Evolutionary conservation across 2,113 vertebrate genomes (phyloP).

Genomic region (Notarius lentiginosus): DNA sequence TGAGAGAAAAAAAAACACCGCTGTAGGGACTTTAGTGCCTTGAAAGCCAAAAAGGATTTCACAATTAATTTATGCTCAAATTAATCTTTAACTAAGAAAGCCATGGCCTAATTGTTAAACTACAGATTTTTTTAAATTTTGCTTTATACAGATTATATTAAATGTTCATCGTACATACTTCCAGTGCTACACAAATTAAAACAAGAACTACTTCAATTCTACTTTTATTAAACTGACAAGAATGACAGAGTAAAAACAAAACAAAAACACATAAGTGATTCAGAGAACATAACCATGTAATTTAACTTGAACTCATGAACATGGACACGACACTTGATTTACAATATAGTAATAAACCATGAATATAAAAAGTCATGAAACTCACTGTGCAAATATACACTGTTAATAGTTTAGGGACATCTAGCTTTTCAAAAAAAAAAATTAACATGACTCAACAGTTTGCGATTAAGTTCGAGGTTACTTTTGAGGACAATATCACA

Average conservation of each 20-base stretch:
- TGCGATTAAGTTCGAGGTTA: no score
- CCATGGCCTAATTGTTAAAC: background rate
- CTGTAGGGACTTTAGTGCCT: background rate
- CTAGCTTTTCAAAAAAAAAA: background rate
- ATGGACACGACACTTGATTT: conserved; percentile 25
- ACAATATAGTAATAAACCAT: conserved; percentile 23
- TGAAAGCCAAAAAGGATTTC: background rate
- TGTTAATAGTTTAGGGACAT: background rate
- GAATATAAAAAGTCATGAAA: conserved; percentile 7
- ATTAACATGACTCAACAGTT: no score
- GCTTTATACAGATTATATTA: no score
- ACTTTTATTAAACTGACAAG: conserved; percentile 37
- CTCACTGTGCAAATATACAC: conserved; percentile 9
- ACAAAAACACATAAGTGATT: background rate
- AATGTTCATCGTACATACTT: background rate
- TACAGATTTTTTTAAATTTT: background rate
- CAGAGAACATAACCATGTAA: conserved; percentile 9
- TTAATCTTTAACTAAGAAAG: background rate
- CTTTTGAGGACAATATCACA: background rate
- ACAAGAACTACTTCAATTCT: conserved; percentile 22
- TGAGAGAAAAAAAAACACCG: background rate
- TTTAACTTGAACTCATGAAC: background rate
- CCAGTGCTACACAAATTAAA: background rate
- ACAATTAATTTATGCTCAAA: background rate
- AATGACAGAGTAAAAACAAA: conserved; percentile 20